These are phyloP conservation scores for Metopia argyrocephala DNA, from an alignment of 2,888 invertebrate species.

Conservation along the genomic window DNA sequence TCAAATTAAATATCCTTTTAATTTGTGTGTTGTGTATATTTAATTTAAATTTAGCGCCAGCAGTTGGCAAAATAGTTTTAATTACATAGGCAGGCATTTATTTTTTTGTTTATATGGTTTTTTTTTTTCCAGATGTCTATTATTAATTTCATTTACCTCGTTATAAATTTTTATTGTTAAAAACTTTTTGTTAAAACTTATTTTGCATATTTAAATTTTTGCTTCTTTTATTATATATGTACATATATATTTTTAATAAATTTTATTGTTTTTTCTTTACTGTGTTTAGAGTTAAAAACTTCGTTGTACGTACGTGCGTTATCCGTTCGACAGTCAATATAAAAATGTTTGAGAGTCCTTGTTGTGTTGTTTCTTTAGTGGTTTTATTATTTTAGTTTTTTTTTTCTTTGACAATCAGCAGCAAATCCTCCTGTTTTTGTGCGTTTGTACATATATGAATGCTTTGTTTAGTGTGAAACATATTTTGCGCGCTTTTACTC, in stretches of 20 bases:
- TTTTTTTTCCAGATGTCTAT: constrained; percentile 37
- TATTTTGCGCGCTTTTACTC: constrained; percentile 61
- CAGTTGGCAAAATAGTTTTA: constrained; percentile 30
- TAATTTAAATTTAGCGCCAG: constrained; percentile 52
- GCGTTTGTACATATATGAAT: constrained; percentile 10
- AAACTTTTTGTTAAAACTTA: constrained; percentile 31
- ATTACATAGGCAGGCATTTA: too few relatives aligned
- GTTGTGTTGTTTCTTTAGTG: constrained; percentile 54
- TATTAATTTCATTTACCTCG: constrained; percentile 32
- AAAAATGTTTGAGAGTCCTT: constrained; percentile 68
- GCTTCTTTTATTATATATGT: constrained; percentile 12
- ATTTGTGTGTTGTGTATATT: neutral
- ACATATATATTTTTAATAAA: constrained; percentile 27
- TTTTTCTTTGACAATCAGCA: constrained; percentile 44
- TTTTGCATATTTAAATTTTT: constrained; percentile 18
- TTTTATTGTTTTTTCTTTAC: constrained; percentile 33
- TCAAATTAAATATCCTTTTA: too few relatives aligned
- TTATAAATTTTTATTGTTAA: constrained; percentile 26
- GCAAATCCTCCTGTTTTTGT: constrained; percentile 42
- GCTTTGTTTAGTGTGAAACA: constrained; percentile 31
- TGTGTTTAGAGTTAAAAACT: constrained; percentile 52
- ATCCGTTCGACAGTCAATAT: constrained; percentile 65
- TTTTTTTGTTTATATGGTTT: constrained; percentile 21
- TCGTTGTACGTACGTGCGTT: constrained; percentile 61
- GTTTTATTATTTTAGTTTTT: constrained; percentile 47